Evolutionary conservation across 1,140 invertebrate species (phyloP).

Genomic region (Bicyclus anynana): DNA sequence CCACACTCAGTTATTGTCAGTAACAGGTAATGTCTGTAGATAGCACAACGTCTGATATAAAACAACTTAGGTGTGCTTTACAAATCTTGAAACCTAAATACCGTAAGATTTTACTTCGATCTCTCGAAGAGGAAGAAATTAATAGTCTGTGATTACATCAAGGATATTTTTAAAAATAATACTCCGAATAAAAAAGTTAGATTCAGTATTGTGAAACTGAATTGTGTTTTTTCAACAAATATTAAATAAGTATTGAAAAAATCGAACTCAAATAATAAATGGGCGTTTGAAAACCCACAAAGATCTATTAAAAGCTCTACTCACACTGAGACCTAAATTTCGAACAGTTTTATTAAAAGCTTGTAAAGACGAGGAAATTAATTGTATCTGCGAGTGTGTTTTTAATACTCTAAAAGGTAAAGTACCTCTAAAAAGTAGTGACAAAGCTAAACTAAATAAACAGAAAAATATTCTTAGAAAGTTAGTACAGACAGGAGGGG

Average conservation of each 20-base stretch:
- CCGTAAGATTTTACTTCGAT: slow-evolving; percentile 1
- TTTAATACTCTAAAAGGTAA: slow-evolving; percentile 25
- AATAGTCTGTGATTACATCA: slow-evolving; percentile 4
- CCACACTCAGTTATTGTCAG: slow-evolving; percentile 5
- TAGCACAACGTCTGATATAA: background rate
- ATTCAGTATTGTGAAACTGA: background rate
- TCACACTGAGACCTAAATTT: slow-evolving; percentile 23
- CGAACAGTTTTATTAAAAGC: slow-evolving; percentile 17
- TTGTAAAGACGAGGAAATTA: slow-evolving; percentile 22
- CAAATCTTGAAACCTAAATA: slow-evolving; percentile 1
- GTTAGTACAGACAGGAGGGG: slow-evolving; percentile 8
- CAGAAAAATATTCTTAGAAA: slow-evolving; percentile 12
- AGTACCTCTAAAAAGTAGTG: slow-evolving; percentile 20
- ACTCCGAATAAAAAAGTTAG: background rate
- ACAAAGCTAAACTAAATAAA: slow-evolving; percentile 27
- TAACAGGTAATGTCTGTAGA: background rate
- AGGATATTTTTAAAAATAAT: background rate
- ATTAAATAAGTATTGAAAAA: background rate
- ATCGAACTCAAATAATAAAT: slow-evolving; percentile 23
- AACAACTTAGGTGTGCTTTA: background rate
- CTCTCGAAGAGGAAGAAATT: background rate
- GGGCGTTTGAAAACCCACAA: slow-evolving; percentile 16
- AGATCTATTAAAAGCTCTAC: slow-evolving; percentile 20
- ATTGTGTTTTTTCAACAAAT: background rate
- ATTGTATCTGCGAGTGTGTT: slow-evolving; percentile 26